These are phyloP conservation scores for Periplaneta americana DNA, from an alignment of 1,140 invertebrate genomes.

Conservation along the genomic window DNA sequence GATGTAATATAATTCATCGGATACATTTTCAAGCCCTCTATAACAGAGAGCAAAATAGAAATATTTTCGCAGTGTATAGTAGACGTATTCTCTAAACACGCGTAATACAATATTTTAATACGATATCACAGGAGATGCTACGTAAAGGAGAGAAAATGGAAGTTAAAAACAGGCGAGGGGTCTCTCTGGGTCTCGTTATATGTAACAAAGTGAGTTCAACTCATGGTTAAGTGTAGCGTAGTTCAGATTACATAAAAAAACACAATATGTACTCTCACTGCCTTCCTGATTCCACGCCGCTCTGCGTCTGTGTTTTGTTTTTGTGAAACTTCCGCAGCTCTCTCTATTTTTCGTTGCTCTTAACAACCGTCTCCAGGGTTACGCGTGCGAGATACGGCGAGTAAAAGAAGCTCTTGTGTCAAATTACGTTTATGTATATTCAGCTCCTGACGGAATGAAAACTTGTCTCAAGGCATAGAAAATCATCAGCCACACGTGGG, in stretches of 20 bases:
- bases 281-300: background rate
- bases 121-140: background rate
- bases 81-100: background rate
- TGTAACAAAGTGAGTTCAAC: background rate
- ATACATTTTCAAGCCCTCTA: no score
- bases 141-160: no score
- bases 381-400: background rate
- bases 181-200: background rate
- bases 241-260: background rate
- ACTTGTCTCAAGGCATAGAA: background rate
- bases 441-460: background rate
- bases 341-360: background rate
- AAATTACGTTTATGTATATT: background rate
- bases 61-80: no score
- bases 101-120: background rate
- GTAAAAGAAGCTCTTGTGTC: no score
- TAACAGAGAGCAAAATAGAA: no score
- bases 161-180: background rate
- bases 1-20: no score
- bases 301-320: background rate
- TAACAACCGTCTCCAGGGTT: background rate
- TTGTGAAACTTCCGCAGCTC: background rate
- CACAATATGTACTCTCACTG: background rate
- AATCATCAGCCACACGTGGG: background rate
- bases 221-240: background rate